Evolutionary conservation across 1,140 invertebrate species (phyloP), one percentile per base, ranked within the genome.

Genomic region (Tribolium castaneum): DNA sequence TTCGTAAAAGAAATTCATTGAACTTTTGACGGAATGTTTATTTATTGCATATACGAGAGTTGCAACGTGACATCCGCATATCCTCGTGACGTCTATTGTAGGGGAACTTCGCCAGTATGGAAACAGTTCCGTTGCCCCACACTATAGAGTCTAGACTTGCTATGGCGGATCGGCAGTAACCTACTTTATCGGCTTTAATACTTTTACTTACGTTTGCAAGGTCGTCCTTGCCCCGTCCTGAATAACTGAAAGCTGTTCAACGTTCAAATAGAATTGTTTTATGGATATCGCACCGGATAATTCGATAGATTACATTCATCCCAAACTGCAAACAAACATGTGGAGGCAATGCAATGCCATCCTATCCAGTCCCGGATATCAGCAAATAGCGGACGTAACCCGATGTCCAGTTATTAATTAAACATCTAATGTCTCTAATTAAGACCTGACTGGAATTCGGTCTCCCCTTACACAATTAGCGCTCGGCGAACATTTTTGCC

Each of bases 121-220:
- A 14, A 66, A 35, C 13, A 73, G 70, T 72, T 72, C 70, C 70
- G 71, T 73, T 73, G 71, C 49, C 45, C 50, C 50, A 66, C 59
- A 35, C 50, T 30, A 2, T 30, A 30, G 16, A 39, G 72, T 75
- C 72, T 75, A 75, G 72, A 75, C 72, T 39, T 34, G 19, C 22
- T 34, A 35, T 72, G 70, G 70, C 22, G 50, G 39, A 72, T 52
- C 70, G 50, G 50, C 39, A 51, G 70, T 72, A 72, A 72, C 70
- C 70, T 13, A 72, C 39, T 72, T 72, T 51, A 72, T 50, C 51
- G 52, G 51, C 72, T n/a, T 30, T 30, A 2, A 19, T 59, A 75
- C 72, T 75, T 75, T 75, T 75, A 75, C 72, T 75, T 75, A 45
- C 50, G 50, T 51, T 39, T 59, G 51, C 72, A 75, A 75, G 72